Base-by-base conservation (phyloP, 2,113 vertebrate genomes). In the Spea multiplicata region DNA sequence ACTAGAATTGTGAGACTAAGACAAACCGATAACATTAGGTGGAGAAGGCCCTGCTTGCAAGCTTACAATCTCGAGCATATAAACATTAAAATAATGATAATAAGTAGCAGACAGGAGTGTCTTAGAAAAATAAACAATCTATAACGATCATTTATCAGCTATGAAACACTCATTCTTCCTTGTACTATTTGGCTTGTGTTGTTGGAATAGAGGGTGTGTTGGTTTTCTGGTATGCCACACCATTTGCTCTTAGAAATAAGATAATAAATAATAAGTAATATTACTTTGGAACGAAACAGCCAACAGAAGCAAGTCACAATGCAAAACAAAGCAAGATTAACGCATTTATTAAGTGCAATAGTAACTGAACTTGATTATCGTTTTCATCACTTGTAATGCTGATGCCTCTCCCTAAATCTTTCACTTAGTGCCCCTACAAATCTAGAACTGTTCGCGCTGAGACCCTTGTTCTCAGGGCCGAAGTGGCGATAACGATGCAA, bases 171-270 rank as follows among this genome's bases (percentile, higher is more conserved):
- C 30, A 46, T 55, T 50, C 52, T 8, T 44, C 48, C 4, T 55
- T 57, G 71, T 62, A 30, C n/a, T 70, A 65, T 74, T 81, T 75
- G 65, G 73, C 48, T 68, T 69, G 72, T 72, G 48, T 16, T 78
- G 69, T 78, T 72, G 68, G 66, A 44, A 46, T 45, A 81, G 44
- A 69, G 64, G 73, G 71, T 62, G 65, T 81, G 73, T 53, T 62
- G 67, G 59, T 49, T 66, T 49, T 70, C 49, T 49, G 13, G 12
- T 13, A 44, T 44, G 61, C 65, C 53, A 52, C 64, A 70, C 72
- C 65, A 64, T 75, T 3, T n/a, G 67, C 46, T 46, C 44, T 50
- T 64, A 70, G 67, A 81, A 70, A 75, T n/a, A n/a, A n/a, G n/a
- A n/a, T n/a, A n/a, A n/a, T n/a, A n/a, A n/a, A n/a, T n/a, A n/a